phyloP scores from a whole-genome alignment of 2,113 vertebrate species.

The Nothobranchius kuhntae region DNA sequence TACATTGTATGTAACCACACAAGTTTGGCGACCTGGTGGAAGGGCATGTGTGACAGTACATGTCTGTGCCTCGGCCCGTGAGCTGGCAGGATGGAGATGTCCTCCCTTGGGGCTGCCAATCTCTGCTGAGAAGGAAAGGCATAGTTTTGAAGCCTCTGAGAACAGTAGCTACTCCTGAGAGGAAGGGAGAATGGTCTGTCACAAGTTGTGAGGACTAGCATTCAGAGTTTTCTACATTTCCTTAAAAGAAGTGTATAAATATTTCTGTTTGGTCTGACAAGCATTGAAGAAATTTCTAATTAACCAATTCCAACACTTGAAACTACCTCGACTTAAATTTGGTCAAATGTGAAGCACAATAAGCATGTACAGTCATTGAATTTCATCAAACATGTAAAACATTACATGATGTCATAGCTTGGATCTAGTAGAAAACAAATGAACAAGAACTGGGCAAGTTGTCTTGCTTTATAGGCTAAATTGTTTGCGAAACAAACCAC shows the following conservation, averaged over 20 bases:
- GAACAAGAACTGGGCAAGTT: too few species aligned
- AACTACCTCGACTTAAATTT: too few species aligned
- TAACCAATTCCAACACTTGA: too few species aligned
- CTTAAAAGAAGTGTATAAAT: not conserved
- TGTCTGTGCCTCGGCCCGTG: constrained; percentile 46
- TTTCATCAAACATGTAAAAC: too few species aligned
- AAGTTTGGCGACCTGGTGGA: constrained; percentile 53
- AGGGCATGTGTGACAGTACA: constrained; percentile 67
- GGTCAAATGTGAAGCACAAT: too few species aligned
- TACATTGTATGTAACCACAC: constrained; percentile 39
- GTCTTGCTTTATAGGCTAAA: too few species aligned
- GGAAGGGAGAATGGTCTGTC: constrained; percentile 43
- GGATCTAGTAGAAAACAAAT: too few species aligned
- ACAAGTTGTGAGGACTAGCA: constrained; percentile 53
- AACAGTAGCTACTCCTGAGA: constrained; percentile 34
- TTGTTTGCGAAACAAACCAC: too few species aligned
- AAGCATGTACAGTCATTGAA: too few species aligned
- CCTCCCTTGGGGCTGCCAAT: constrained; percentile 63
- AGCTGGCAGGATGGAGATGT: constrained; percentile 55
- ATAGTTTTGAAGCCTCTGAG: constrained; percentile 37
- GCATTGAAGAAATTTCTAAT: not conserved
- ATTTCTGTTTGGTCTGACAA: constrained; percentile 14
- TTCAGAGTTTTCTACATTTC: constrained; percentile 24
- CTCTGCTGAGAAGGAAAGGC: constrained; percentile 61
- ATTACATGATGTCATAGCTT: too few species aligned